Conservation (phyloP, 2,888 invertebrate genomes). For the Eudemis profundana region DNA sequence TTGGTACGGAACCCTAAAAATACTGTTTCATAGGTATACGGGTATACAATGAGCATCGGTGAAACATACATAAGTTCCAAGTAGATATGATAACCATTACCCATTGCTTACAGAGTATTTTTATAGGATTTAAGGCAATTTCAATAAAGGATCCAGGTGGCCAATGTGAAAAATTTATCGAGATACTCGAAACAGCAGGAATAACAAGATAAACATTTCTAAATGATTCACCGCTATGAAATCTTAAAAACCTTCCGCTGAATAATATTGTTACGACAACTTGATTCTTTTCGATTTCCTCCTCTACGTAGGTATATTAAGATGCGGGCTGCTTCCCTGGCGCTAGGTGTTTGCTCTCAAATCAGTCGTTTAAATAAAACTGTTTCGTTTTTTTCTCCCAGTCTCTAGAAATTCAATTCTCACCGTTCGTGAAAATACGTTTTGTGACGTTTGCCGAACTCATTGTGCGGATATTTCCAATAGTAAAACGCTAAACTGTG, state of each 20-base stretch:
- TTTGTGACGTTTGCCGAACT: slow-evolving; percentile 67
- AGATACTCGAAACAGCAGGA: background rate
- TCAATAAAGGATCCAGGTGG: too few species aligned
- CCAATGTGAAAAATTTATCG: too few species aligned
- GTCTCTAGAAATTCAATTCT: slow-evolving; percentile 71
- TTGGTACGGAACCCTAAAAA: too few species aligned
- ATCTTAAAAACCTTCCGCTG: background rate
- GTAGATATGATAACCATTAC: too few species aligned
- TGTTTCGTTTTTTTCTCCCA: slow-evolving; percentile 71
- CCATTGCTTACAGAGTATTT: too few species aligned
- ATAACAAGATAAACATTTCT: background rate
- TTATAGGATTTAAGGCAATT: too few species aligned
- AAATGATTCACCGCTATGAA: background rate
- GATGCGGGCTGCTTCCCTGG: slow-evolving; percentile 65
- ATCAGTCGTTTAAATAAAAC: slow-evolving; percentile 80
- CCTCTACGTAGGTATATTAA: slow-evolving; percentile 57
- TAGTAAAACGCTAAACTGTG: slow-evolving; percentile 17
- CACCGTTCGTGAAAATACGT: slow-evolving; percentile 66
- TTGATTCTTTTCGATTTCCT: slow-evolving; percentile 38
- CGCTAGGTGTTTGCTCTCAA: slow-evolving; percentile 77
- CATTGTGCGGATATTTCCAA: slow-evolving; percentile 56
- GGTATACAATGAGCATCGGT: too few species aligned
- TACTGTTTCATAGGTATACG: too few species aligned
- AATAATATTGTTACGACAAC: slow-evolving; percentile 25
- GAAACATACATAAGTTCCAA: too few species aligned